Evolutionary conservation across 92 coral and sea anemone species (phyloP).

Genomic region (Blastomussa wellsi): DNA sequence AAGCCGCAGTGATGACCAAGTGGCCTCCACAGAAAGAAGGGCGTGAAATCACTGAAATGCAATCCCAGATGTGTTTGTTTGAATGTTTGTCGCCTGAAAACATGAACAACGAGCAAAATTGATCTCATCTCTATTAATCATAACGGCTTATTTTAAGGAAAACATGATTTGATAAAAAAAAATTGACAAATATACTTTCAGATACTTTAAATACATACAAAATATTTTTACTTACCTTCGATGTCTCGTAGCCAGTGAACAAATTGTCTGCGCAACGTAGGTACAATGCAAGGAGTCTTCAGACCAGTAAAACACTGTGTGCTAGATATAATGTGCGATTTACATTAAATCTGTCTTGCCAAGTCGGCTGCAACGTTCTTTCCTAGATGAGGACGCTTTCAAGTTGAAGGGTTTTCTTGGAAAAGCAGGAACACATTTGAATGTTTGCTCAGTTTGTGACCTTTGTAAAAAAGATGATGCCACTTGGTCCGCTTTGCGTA

Average conservation of each 20-base stretch:
- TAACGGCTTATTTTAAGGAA: too few species aligned
- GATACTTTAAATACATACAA: neutral
- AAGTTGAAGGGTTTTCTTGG: neutral
- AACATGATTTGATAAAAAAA: too few species aligned
- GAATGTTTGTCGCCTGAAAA: neutral
- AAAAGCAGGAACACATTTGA: neutral
- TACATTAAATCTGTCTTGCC: too few species aligned
- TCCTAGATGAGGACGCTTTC: neutral
- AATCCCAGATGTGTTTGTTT: neutral
- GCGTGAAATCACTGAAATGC: neutral
- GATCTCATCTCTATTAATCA: too few species aligned
- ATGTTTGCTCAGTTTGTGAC: too few species aligned
- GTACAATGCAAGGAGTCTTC: too few species aligned
- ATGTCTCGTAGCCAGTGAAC: neutral
- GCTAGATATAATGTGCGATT: neutral
- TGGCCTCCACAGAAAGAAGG: neutral
- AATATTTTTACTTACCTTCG: neutral
- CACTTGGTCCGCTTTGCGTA: neutral
- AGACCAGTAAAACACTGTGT: neutral
- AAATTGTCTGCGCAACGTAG: neutral
- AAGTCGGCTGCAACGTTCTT: neutral
- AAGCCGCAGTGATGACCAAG: neutral
- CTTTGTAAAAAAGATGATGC: too few species aligned
- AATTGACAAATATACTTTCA: too few species aligned
- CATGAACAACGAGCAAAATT: neutral